These are phyloP conservation scores for Apeltes quadracus DNA, from an alignment of 2,113 vertebrate genomes.

Conservation along the genomic window DNA sequence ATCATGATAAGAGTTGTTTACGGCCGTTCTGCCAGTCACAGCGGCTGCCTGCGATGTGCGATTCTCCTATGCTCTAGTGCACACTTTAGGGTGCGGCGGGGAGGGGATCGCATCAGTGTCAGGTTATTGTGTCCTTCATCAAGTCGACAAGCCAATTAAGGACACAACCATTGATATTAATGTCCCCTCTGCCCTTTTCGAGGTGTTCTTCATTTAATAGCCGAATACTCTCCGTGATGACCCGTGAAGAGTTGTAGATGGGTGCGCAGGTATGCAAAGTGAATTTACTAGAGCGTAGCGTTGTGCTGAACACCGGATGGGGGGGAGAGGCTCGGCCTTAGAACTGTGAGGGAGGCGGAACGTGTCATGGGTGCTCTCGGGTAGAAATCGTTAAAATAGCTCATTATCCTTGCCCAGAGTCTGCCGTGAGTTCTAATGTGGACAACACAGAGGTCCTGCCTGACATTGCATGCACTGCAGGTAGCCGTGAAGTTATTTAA, in stretches of 20 bases:
- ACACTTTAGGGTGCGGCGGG: not conserved
- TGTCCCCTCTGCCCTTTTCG: constrained; percentile 43
- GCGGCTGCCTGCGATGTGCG: constrained; percentile 38
- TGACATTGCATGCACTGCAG: constrained; percentile 33
- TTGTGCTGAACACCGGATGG: constrained; percentile 28
- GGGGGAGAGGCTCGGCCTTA: constrained; percentile 30
- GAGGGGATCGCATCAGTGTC: constrained; percentile 38
- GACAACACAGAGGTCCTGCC: constrained; percentile 41
- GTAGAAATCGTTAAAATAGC: constrained; percentile 69
- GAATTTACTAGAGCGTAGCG: constrained; percentile 61
- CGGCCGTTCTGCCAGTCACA: constrained; percentile 61
- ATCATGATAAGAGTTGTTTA: constrained; percentile 73
- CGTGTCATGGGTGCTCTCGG: constrained; percentile 52
- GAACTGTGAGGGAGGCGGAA: constrained; percentile 55
- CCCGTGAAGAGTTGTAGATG: constrained; percentile 63
- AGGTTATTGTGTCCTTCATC: constrained; percentile 72
- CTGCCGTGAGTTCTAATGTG: constrained; percentile 39
- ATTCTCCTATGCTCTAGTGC: not conserved
- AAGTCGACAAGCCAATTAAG: constrained; percentile 74
- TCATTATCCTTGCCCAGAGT: constrained; percentile 51
- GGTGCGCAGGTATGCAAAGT: constrained; percentile 49
- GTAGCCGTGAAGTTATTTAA: constrained; percentile 25
- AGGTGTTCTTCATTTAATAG: constrained; percentile 72
- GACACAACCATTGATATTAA: constrained; percentile 71
- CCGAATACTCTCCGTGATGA: constrained; percentile 58